Base-by-base conservation (phyloP, 1,140 invertebrate genomes). In the Ooceraea biroi region DNA sequence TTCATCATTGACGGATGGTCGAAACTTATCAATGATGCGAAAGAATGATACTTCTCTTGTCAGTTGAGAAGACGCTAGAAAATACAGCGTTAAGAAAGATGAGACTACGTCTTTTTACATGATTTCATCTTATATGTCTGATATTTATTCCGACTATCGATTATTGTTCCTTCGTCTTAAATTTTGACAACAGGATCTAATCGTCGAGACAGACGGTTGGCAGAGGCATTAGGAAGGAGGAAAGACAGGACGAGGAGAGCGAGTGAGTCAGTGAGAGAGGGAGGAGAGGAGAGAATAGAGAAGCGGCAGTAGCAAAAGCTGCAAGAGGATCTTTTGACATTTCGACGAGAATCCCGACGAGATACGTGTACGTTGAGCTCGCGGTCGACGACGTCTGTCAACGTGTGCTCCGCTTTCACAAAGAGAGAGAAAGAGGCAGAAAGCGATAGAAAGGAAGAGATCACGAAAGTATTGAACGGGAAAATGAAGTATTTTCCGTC, bases 291-390 rank as follows among this genome's bases (percentile, higher is more conserved):
- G 63, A 25, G 36, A 10, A 36, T 14, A 8, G n/a, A 25, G 19
- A 44, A 12, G 27, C n/a, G 69, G 27, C 69, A 25, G 52, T 55
- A 19, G 19, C 60, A 48, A 82, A 82, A 82, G 44, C 78, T 55
- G 44, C 78, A 63, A 82, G 69, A 74, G 78, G 44, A 82, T 72
- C 71, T 82, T 82, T 82, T 82, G 78, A 82, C 78, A 44, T 72
- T 74, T 82, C 69, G 69, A 74, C 78, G 58, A 63, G 78, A 74
- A 82, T 82, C 52, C 65, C 65, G 65, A 80, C 76, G 76, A 58
- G 65, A 71, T 36, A 80, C 44, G 50, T 57, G 76, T 55, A 50
- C 63, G 76, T 61, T 11, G 63, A 78, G 63, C 63, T 78, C 50
- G 27, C 65, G 50, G 52, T 50, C 65, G 65, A 57, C 76, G 76